Conservation (phyloP, 2,113 vertebrate species). For the Micronycteris hirsuta region DNA sequence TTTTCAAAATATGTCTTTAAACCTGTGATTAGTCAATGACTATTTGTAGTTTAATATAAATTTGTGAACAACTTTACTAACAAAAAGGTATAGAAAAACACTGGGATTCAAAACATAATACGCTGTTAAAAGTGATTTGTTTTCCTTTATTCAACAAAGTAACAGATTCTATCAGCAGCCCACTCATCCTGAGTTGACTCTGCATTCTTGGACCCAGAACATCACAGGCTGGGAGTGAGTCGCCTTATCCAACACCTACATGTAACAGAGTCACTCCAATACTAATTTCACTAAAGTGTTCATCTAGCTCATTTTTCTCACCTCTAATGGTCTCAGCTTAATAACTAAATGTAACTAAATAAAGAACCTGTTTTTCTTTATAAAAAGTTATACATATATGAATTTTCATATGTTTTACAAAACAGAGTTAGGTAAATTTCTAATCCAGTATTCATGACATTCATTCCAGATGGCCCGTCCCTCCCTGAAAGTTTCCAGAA, state of each 20-base stretch:
- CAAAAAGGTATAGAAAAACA: neutral
- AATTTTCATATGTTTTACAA: neutral
- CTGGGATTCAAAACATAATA: neutral
- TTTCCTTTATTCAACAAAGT: slow-evolving; percentile 30
- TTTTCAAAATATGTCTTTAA: neutral
- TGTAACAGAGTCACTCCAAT: neutral
- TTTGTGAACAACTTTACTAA: slow-evolving; percentile 28
- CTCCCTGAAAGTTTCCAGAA: neutral
- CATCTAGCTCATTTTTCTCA: slow-evolving; percentile 62
- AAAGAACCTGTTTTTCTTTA: neutral
- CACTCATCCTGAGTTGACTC: neutral
- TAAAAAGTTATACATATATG: neutral
- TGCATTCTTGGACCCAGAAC: neutral
- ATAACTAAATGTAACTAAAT: neutral
- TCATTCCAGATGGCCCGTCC: neutral
- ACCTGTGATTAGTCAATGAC: neutral
- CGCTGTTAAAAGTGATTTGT: neutral
- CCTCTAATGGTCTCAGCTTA: slow-evolving; percentile 57
- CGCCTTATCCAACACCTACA: slow-evolving; percentile 47
- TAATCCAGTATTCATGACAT: neutral
- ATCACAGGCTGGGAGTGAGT: slow-evolving; percentile 17
- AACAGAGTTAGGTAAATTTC: neutral
- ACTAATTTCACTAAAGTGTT: slow-evolving; percentile 40
- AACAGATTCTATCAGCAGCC: slow-evolving; percentile 37
- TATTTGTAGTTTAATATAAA: neutral